Base-by-base conservation (phyloP, 64 coral and sea anemone genomes). In the Pocillopora damicornis region DNA sequence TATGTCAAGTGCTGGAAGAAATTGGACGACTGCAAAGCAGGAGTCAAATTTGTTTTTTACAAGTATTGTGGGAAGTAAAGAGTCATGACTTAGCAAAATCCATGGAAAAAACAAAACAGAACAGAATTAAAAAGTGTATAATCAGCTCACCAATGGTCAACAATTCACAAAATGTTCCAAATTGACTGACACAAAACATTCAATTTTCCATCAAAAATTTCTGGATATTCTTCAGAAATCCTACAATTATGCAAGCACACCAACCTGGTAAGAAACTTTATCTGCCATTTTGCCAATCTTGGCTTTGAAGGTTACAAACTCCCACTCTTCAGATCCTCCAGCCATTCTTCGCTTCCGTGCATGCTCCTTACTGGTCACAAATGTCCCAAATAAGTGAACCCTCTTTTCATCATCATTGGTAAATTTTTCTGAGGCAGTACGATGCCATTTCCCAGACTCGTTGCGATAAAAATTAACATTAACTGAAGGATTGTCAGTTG, bases 381-480 rank as follows among this genome's bases (percentile, higher is more conserved):
- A 13, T 5, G 5, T 9, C 37, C 64, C 81, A 11, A 11, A 26
- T 15, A 85, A 42, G 72, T 85, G 81, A 22, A 85, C 38, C 20
- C 1, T 22, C 4, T 73, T 85, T 38, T 85, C 81, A 9, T 71
- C 81, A 58, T 85, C 58, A n/a, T 85, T 58, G 9, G 22, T 13
- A 72, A 85, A 73, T 15, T 37, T 85, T 58, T 66, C 81, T 56
- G 81, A 69, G 11, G 35, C 81, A 42, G 81, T 73, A 15, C 67
- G 30, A 58, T 34, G 65, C 81, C 81, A 85, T 13, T 67, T 85
- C 10, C 37, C 63, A 42, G 81, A 51, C 14, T 72, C 35, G 14
- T 85, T 85, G 42, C 63, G 81, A 30, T 85, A 85, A 65, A 85
- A 85, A n/a, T 85, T 85, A 14, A 85, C 66, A 72, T 85, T 17